Evolutionary conservation across 2,888 invertebrate genomes (phyloP).

Genomic region (Neoascia interrupta): DNA sequence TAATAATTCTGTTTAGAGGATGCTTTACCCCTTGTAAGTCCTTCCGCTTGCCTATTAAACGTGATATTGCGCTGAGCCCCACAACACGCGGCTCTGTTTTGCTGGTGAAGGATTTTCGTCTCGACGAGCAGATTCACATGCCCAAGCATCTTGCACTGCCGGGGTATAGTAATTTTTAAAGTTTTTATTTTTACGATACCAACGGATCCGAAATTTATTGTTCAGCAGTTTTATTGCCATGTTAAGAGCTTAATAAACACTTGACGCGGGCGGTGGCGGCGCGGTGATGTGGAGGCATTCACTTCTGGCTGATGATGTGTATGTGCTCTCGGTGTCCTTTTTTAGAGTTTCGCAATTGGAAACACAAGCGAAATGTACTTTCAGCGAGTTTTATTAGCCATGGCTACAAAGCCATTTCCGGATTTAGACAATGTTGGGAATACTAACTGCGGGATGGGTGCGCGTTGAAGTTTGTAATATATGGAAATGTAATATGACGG

Average conservation of each 20-base stretch:
- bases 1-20: slow-evolving; percentile 32
- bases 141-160: too few species aligned
- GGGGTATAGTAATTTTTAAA: slow-evolving; percentile 29
- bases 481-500: too few species aligned
- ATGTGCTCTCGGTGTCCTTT: slow-evolving; percentile 30
- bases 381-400: slow-evolving; percentile 8
- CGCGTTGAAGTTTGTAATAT: not conserved
- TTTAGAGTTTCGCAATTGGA: slow-evolving; percentile 34
- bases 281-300: slow-evolving; percentile 28
- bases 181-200: slow-evolving; percentile 28
- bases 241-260: slow-evolving; percentile 68
- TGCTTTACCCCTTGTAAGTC: not conserved
- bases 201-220: slow-evolving; percentile 59
- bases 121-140: slow-evolving; percentile 7
- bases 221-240: slow-evolving; percentile 59
- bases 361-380: slow-evolving; percentile 53
- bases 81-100: too few species aligned
- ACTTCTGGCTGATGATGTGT: slow-evolving; percentile 11
- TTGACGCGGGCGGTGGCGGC: too few species aligned
- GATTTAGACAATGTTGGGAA: slow-evolving; percentile 36
- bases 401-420: slow-evolving; percentile 20
- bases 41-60: not conserved
- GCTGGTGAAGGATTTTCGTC: not conserved
- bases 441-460: not conserved
- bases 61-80: slow-evolving; percentile 10